These are phyloP conservation scores for Pomacea canaliculata DNA, from an alignment of 2,888 invertebrate species.

Conservation along the genomic window DNA sequence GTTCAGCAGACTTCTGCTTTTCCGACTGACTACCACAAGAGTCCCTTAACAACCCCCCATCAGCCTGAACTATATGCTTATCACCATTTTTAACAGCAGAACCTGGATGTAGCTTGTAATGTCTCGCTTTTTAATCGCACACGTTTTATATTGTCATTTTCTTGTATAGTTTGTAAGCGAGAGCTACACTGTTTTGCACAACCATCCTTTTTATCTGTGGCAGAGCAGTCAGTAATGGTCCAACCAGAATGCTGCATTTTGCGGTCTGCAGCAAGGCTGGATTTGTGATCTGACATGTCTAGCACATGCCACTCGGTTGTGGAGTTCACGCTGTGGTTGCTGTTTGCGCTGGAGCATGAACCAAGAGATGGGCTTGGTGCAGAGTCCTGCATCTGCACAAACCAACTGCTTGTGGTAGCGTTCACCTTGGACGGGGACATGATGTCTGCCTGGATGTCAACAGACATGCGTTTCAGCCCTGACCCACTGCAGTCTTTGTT, in stretches of 20 bases:
- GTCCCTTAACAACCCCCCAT: too few species aligned
- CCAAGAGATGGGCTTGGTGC: conserved; percentile 63
- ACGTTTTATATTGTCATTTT: not conserved
- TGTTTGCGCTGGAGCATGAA: conserved; percentile 59
- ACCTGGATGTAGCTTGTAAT: not conserved
- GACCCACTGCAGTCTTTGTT: conserved; percentile 18
- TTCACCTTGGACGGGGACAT: conserved; percentile 43
- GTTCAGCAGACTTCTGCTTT: too few species aligned
- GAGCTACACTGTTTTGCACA: not conserved
- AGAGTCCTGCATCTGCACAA: conserved; percentile 55
- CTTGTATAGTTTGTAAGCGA: not conserved
- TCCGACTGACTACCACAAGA: too few species aligned
- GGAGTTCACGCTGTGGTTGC: conserved; percentile 61
- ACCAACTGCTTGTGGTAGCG: conserved; percentile 62
- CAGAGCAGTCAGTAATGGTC: not conserved
- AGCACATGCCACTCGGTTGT: conserved; percentile 67
- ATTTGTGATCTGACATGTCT: not conserved
- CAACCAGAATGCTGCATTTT: conserved; percentile 6
- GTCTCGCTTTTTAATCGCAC: not conserved
- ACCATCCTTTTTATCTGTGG: not conserved
- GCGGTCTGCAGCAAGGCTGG: not conserved
- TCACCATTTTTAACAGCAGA: too few species aligned
- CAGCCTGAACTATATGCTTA: too few species aligned
- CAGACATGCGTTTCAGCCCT: conserved; percentile 14
- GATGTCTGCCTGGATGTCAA: conserved; percentile 26